Conservation (phyloP, 2,113 vertebrate genomes). For the Anseranas semipalmata region DNA sequence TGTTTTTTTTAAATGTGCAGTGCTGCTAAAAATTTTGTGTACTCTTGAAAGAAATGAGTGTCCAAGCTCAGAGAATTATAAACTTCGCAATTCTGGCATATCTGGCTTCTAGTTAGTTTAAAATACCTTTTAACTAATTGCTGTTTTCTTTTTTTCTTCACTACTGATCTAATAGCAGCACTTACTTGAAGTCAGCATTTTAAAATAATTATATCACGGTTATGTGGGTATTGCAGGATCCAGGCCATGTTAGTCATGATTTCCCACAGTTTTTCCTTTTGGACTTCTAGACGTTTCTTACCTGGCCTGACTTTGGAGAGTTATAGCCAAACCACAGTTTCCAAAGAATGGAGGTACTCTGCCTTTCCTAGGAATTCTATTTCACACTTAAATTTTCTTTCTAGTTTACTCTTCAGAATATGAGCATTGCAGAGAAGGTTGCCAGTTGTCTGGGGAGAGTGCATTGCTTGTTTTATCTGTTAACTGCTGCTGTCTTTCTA, state of each 20-base stretch:
- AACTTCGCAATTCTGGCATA: neutral
- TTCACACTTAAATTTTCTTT: neutral
- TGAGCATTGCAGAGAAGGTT: neutral
- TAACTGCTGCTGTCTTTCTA: neutral
- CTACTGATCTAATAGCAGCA: constrained; percentile 24
- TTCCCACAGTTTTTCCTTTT: neutral
- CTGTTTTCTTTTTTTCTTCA: constrained; percentile 23
- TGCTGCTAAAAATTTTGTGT: neutral
- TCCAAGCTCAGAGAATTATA: neutral
- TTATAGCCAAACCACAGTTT: neutral
- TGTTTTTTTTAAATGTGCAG: neutral
- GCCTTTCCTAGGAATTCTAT: neutral
- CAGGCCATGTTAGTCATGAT: neutral
- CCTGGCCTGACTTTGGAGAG: neutral
- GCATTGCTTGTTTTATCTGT: neutral
- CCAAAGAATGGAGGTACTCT: neutral
- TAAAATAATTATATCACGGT: constrained; percentile 39
- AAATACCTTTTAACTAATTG: constrained; percentile 21
- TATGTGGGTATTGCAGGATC: neutral
- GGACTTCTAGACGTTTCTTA: neutral
- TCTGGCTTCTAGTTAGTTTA: neutral
- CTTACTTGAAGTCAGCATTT: constrained; percentile 21
- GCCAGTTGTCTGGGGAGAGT: neutral
- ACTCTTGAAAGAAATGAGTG: neutral
- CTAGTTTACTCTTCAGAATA: neutral